Evolutionary conservation across 2,797 vertebrate species (phyloP).

Genomic region (Ciconia nigra): DNA sequence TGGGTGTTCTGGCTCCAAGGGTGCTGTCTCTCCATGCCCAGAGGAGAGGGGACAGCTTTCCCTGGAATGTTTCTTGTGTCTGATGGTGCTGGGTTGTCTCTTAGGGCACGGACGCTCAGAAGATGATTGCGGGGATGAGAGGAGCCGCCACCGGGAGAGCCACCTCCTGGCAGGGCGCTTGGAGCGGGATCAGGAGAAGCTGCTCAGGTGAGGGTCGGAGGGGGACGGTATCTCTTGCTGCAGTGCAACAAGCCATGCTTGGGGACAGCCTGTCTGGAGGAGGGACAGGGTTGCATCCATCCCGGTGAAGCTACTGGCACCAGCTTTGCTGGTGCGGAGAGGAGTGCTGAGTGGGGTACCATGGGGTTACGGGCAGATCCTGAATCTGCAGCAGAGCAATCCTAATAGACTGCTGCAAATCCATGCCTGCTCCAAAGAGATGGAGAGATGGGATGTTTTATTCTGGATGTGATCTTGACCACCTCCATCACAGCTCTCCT

Average conservation of each 20-base stretch:
- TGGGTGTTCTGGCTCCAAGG: not conserved
- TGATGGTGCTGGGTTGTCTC: not conserved
- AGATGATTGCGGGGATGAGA: conserved; percentile 87
- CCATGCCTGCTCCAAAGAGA: not conserved
- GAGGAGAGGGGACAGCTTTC: not conserved
- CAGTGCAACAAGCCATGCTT: not conserved
- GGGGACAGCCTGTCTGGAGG: not conserved
- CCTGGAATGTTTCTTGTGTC: not conserved
- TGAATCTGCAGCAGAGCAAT: not conserved
- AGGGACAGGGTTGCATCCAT: not conserved
- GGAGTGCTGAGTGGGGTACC: not conserved
- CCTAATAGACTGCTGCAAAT: not conserved
- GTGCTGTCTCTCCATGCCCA: not conserved
- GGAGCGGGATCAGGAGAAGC: conserved; percentile 94
- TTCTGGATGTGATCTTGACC: not conserved
- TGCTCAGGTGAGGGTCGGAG: conserved; percentile 82
- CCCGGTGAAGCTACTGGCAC: not conserved
- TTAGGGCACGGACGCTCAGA: conserved; percentile 78
- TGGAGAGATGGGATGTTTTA: not conserved
- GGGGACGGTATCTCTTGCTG: not conserved
- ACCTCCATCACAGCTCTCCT: not conserved
- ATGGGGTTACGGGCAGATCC: not conserved
- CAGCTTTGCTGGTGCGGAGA: not conserved
- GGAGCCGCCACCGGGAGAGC: conserved; percentile 84
- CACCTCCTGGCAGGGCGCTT: conserved; percentile 85